Percentiles rank a stretch among this genome's conserved stretches.
Evolutionary conservation across 53 echinoderm and acorn worm species (phyloP).

Genomic region (Luidia sarsii): DNA sequence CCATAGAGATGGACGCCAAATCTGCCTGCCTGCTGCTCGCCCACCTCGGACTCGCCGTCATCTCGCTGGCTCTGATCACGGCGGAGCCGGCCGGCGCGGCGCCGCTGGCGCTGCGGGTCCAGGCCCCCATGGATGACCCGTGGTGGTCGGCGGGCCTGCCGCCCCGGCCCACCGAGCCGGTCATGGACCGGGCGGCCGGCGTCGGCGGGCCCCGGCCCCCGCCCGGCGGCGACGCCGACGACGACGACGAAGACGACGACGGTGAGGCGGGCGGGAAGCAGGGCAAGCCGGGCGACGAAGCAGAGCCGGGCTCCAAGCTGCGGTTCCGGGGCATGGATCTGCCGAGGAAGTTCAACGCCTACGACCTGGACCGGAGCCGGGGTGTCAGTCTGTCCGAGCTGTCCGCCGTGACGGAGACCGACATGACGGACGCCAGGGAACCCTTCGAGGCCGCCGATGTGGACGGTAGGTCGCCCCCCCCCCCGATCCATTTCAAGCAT

Average conservation of each 20-base stretch:
- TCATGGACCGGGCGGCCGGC: not conserved
- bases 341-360: constrained; percentile 36
- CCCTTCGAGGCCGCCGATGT: constrained; percentile 54
- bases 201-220: not conserved
- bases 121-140: constrained; percentile 15
- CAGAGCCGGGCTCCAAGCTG: not conserved
- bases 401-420: constrained; percentile 45
- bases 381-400: constrained; percentile 47
- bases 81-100: constrained; percentile 14
- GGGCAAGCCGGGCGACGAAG: not conserved
- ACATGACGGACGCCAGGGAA: constrained; percentile 24
- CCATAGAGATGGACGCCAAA: constrained; percentile 3
- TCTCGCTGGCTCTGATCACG: constrained; percentile 5
- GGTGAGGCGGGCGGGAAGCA: not conserved
- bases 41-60: constrained; percentile 12
- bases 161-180: not conserved
- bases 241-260: not conserved
- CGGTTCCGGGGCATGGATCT: constrained; percentile 30
- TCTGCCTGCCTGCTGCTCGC: constrained; percentile 4
- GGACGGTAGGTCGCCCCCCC: constrained; percentile 27
- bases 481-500: too few species aligned
- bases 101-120: constrained; percentile 34
- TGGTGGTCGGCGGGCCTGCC: not conserved
- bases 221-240: not conserved
- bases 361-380: constrained; percentile 40